Evolutionary conservation across 2,888 invertebrate genomes (phyloP).

Genomic region (Netelia fuscicornis): DNA sequence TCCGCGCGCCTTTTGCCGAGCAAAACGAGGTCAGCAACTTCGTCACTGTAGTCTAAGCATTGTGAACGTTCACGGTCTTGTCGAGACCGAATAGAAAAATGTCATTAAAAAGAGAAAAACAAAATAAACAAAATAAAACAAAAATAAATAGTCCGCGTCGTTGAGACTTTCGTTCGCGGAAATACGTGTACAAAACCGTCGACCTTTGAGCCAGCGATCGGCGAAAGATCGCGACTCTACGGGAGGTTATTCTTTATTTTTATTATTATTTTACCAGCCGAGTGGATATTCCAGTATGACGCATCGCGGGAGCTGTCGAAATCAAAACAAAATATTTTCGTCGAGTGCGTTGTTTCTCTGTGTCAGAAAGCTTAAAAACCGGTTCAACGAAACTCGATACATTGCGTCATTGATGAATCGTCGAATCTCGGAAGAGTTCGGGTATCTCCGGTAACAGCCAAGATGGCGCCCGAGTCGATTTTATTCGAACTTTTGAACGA

Average conservation of each 20-base stretch:
- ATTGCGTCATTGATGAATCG: background rate
- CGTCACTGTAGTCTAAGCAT: background rate
- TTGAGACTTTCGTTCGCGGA: conserved; percentile 11
- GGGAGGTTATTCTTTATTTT: conserved; percentile 22
- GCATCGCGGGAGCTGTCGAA: conserved; percentile 7
- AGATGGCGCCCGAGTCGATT: conserved; percentile 22
- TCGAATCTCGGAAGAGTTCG: background rate
- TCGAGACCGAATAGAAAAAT: background rate
- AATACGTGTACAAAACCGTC: conserved; percentile 7
- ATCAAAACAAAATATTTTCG: conserved; percentile 33
- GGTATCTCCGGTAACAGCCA: conserved; percentile 17
- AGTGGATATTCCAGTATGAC: conserved; percentile 23
- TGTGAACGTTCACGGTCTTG: background rate
- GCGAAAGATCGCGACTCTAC: conserved; percentile 19
- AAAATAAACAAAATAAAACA: background rate
- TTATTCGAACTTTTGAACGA: conserved; percentile 11
- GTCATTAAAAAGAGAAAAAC: background rate
- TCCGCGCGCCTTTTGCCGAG: background rate
- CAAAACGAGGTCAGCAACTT: conserved; percentile 39
- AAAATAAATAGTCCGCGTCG: background rate
- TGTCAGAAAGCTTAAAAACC: conserved; percentile 29
- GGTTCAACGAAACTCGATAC: conserved; percentile 18
- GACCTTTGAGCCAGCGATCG: conserved; percentile 8
- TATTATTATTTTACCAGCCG: background rate
- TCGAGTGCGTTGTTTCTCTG: background rate